Evolutionary conservation across 2,797 vertebrate species (phyloP).

Genomic region (Lepidocolaptes lacrymiger): DNA sequence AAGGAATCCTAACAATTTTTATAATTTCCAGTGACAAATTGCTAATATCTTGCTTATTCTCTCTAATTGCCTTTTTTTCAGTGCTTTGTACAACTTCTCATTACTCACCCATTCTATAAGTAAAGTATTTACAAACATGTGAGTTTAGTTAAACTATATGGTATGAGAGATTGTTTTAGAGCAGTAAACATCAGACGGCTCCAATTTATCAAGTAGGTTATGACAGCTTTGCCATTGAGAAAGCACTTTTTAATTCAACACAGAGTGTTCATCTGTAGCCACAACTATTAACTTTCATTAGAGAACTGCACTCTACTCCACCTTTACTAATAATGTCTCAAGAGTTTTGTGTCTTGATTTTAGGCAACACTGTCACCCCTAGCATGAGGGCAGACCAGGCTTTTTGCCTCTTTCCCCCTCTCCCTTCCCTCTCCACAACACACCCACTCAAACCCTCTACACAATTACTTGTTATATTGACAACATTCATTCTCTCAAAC

Average conservation of each 20-base stretch:
- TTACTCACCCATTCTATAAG: not conserved
- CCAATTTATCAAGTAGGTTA: not conserved
- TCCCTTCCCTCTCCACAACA: not conserved
- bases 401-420: not conserved
- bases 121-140: not conserved
- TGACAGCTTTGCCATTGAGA: not conserved
- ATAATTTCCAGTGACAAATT: not conserved
- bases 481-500: not conserved
- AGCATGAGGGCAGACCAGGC: not conserved
- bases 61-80: not conserved
- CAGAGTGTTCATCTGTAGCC: not conserved
- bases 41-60: not conserved
- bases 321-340: too few relatives aligned
- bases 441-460: not conserved
- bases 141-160: not conserved
- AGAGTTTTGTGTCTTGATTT: too few relatives aligned
- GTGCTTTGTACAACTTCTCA: not conserved
- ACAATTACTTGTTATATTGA: not conserved
- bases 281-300: not conserved
- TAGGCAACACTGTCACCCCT: not conserved
- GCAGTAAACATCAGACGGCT: not conserved
- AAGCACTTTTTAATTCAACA: not conserved
- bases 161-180: not conserved
- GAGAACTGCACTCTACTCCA: too few relatives aligned
- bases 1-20: not conserved